These are phyloP conservation scores for Microcaecilia unicolor DNA, from an alignment of 2,797 vertebrate genomes.

Conservation along the genomic window DNA sequence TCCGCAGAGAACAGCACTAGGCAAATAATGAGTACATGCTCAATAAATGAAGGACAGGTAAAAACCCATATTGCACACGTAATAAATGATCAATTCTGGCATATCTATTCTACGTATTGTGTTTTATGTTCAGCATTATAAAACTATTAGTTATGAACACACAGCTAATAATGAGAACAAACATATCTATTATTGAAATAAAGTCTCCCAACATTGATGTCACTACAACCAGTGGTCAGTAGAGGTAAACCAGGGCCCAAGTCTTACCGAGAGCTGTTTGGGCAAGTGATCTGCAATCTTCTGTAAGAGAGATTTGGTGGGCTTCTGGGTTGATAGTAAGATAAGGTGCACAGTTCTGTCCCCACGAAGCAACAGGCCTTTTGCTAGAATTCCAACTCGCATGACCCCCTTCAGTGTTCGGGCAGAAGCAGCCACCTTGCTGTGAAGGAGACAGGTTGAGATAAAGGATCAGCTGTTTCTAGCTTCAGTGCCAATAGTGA, in stretches of 20 bases:
- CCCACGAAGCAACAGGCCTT: slow-evolving; percentile 70
- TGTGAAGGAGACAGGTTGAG: neutral
- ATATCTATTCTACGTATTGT: neutral
- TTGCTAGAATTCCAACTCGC: slow-evolving; percentile 72
- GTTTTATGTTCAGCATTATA: too few species aligned
- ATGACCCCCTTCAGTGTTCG: slow-evolving; percentile 71
- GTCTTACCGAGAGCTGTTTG: slow-evolving; percentile 61
- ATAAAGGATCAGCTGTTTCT: too few species aligned
- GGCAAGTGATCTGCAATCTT: slow-evolving; percentile 60
- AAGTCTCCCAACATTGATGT: too few species aligned
- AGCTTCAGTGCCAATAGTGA: too few species aligned
- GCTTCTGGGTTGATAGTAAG: slow-evolving; percentile 70
- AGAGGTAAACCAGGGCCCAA: too few species aligned
- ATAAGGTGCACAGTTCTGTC: slow-evolving; percentile 67
- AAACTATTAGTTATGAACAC: too few species aligned
- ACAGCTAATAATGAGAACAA: too few species aligned
- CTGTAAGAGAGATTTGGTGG: slow-evolving; percentile 51
- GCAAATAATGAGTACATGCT: neutral
- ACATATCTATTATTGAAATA: too few species aligned
- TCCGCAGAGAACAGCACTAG: neutral
- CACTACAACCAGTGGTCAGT: neutral
- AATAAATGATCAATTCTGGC: neutral
- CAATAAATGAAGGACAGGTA: too few species aligned
- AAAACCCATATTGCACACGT: too few species aligned
- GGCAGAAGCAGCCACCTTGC: slow-evolving; percentile 10